Conservation (phyloP, 2,888 invertebrate species). For the Chouioia cunea region DNA sequence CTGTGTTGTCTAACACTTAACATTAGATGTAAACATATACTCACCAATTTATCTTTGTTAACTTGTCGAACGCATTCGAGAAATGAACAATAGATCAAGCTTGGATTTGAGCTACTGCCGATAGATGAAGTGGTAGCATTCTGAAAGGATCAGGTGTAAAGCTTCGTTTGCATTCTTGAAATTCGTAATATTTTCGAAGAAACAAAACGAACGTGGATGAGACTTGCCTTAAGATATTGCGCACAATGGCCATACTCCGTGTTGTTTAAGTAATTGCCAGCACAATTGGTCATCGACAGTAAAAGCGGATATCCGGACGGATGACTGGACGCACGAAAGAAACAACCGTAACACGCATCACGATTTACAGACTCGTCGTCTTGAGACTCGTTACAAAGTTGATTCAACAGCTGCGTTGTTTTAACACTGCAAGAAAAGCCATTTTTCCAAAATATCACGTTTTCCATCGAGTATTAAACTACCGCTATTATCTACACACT, state of each 20-base stretch:
- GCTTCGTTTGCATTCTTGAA: not conserved
- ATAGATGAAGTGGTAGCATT: slow-evolving; percentile 55
- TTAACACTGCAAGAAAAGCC: slow-evolving; percentile 59
- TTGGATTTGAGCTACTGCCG: slow-evolving; percentile 51
- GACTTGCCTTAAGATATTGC: slow-evolving; percentile 38
- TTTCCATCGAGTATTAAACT: too few relatives aligned
- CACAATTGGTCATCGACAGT: slow-evolving; percentile 58
- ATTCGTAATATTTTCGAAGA: not conserved
- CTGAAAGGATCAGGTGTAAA: slow-evolving; percentile 46
- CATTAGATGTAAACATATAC: not conserved
- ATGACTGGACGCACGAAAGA: slow-evolving; percentile 71
- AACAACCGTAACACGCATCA: slow-evolving; percentile 77
- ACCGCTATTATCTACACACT: slow-evolving; percentile 5
- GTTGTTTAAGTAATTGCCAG: slow-evolving; percentile 57
- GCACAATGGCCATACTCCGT: slow-evolving; percentile 60
- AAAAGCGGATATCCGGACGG: slow-evolving; percentile 57
- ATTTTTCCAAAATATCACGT: not conserved
- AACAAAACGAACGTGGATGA: not conserved
- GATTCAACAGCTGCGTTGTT: slow-evolving; percentile 72
- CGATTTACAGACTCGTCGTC: slow-evolving; percentile 72
- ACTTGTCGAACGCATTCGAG: slow-evolving; percentile 63
- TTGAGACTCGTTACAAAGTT: slow-evolving; percentile 77
- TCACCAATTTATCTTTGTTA: slow-evolving; percentile 62
- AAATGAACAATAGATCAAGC: slow-evolving; percentile 61
- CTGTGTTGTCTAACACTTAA: too few relatives aligned